Percentiles rank a stretch among this genome's conserved stretches.
Conservation (phyloP, 2,888 invertebrate genomes). For the Scelioninae gen. 1 region DNA sequence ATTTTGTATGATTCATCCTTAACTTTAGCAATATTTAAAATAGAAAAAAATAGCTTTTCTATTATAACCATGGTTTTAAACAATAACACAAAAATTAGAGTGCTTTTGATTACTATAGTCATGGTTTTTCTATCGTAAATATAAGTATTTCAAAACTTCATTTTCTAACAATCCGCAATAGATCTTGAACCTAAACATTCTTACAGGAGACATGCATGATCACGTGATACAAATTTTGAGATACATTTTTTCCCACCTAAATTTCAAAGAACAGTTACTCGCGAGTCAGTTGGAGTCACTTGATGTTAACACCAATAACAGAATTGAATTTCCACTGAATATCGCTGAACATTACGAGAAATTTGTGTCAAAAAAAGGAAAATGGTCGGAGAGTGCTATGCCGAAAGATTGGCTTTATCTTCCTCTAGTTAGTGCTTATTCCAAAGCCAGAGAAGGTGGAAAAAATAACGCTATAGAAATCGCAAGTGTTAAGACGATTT, state of each 20-base stretch:
- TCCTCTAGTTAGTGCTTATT: slow-evolving; percentile 88
- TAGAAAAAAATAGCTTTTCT: too few relatives aligned
- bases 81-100: too few relatives aligned
- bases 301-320: slow-evolving; percentile 39
- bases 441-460: slow-evolving; percentile 80
- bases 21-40: too few relatives aligned
- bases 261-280: slow-evolving; percentile 72
- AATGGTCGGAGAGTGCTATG: slow-evolving; percentile 88
- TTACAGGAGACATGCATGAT: slow-evolving; percentile 75
- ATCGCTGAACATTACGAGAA: slow-evolving; percentile 75
- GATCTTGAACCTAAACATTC: too few relatives aligned
- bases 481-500: slow-evolving; percentile 73
- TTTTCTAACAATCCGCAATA: too few relatives aligned
- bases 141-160: too few relatives aligned
- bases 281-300: slow-evolving; percentile 72
- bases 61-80: too few relatives aligned
- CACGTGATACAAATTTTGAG: slow-evolving; percentile 76
- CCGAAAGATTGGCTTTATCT: slow-evolving; percentile 93
- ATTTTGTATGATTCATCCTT: too few relatives aligned
- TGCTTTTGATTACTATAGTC: too few relatives aligned
- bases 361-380: slow-evolving; percentile 74
- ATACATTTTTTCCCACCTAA: slow-evolving; percentile 77
- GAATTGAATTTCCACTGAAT: slow-evolving; percentile 71
- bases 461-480: slow-evolving; percentile 69
- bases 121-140: too few relatives aligned